A percentile compares a stretch with the other conserved stretches of the same genome.
phyloP scores from a whole-genome alignment of 2,113 vertebrate genomes.

The Alligator mississippiensis region DNA sequence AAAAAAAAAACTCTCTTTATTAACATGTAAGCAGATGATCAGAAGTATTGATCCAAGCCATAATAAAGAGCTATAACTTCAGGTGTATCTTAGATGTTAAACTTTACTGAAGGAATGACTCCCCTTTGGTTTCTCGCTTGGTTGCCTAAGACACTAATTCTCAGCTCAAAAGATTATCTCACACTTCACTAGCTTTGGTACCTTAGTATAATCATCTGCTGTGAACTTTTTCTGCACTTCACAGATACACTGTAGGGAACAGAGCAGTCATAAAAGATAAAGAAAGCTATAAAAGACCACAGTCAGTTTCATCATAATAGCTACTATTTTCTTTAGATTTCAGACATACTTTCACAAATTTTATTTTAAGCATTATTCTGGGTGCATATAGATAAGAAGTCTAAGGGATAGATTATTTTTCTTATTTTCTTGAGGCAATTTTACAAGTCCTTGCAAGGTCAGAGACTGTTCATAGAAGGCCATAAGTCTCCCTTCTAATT shows the following conservation, averaged over 20 bases:
- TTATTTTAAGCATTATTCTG: constrained; percentile 61
- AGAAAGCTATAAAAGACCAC: constrained; percentile 60
- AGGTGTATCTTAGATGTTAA: constrained; percentile 65
- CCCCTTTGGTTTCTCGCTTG: constrained; percentile 68
- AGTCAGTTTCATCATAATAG: constrained; percentile 62
- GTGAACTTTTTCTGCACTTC: constrained; percentile 76
- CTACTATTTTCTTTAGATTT: constrained; percentile 70
- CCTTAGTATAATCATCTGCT: constrained; percentile 74
- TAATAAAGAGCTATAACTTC: constrained; percentile 60
- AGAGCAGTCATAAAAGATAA: constrained; percentile 57
- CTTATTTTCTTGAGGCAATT: constrained; percentile 3
- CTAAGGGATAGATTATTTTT: constrained; percentile 6
- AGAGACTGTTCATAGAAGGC: background rate
- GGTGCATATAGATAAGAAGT: constrained; percentile 32
- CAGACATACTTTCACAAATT: constrained; percentile 52
- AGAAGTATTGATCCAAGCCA: constrained; percentile 47
- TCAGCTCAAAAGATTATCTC: constrained; percentile 77
- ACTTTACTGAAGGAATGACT: constrained; percentile 68
- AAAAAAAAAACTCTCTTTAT: background rate
- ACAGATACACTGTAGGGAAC: constrained; percentile 68
- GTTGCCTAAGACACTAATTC: constrained; percentile 76
- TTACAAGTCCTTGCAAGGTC: background rate
- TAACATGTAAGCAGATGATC: constrained; percentile 50
- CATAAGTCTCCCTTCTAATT: background rate
- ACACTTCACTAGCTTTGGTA: constrained; percentile 70